Conservation (phyloP, 2,113 vertebrate genomes). For the Formicarius rufipectus region DNA sequence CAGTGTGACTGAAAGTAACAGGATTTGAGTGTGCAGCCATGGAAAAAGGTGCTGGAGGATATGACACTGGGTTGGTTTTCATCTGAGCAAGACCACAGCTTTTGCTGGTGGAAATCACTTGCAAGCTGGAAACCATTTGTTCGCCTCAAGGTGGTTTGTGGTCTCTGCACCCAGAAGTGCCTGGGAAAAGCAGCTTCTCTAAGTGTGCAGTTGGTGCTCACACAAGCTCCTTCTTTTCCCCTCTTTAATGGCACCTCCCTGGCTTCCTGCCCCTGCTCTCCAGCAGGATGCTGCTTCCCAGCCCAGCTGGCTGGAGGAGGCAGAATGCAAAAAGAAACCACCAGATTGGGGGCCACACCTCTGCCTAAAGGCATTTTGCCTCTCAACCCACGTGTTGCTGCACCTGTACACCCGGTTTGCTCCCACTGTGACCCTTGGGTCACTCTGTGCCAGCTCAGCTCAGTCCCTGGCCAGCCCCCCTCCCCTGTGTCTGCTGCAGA, state of each 20-base stretch:
- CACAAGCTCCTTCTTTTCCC: neutral
- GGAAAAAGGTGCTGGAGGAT: neutral
- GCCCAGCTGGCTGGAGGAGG: neutral
- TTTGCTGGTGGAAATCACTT: neutral
- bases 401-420: neutral
- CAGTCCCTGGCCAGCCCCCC: rapidly evolving
- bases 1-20: neutral
- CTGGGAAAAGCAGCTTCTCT: neutral
- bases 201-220: neutral
- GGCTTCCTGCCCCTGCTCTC: neutral
- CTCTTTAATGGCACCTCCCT: neutral
- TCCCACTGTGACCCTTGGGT: too few species aligned
- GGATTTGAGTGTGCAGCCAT: neutral
- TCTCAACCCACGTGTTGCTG: neutral
- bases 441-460: neutral
- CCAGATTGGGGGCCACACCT: neutral
- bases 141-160: neutral
- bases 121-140: neutral
- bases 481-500: neutral
- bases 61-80: neutral
- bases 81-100: neutral
- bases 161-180: neutral
- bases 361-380: neutral
- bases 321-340: neutral
- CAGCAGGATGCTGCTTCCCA: neutral